phyloP scores from a whole-genome alignment of 2,113 vertebrate genomes.

The Dipodomys ordii region DNA sequence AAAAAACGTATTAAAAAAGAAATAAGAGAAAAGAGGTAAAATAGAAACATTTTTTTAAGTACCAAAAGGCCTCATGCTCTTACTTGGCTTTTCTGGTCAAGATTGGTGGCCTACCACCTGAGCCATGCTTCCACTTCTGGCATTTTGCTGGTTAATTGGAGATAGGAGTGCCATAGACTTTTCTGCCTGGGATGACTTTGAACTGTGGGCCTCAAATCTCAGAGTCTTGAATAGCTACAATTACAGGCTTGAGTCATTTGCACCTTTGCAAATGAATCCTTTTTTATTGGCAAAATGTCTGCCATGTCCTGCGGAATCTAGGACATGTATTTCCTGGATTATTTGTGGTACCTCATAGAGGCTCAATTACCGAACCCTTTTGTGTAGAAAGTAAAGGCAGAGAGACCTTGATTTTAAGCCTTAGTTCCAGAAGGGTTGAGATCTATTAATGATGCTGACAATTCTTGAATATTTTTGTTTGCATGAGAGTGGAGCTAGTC shows the following conservation, averaged over 20 bases:
- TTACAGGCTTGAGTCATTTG: no score
- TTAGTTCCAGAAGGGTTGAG: background rate
- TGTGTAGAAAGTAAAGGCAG: background rate
- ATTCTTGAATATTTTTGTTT: background rate
- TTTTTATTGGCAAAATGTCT: background rate
- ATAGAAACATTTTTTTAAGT: background rate
- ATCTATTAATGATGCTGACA: no score
- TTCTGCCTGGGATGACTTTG: no score
- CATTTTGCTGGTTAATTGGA: no score
- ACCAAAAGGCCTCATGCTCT: no score
- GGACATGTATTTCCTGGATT: background rate
- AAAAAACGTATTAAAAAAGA: background rate
- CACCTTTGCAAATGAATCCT: no score
- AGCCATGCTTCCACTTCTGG: no score
- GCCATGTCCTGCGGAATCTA: background rate
- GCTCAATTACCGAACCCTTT: accelerated
- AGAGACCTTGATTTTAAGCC: background rate
- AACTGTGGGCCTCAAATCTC: no score
- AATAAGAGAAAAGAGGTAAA: background rate
- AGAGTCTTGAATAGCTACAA: no score
- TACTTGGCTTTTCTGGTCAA: no score
- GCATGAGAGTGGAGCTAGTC: background rate
- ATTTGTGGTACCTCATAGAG: background rate
- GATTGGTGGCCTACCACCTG: no score
- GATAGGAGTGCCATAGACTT: no score